A percentile compares a stretch with the other conserved stretches of the same genome.
Evolutionary conservation across 2,888 invertebrate genomes (phyloP).

Genomic region (Linnaemya tessellans): DNA sequence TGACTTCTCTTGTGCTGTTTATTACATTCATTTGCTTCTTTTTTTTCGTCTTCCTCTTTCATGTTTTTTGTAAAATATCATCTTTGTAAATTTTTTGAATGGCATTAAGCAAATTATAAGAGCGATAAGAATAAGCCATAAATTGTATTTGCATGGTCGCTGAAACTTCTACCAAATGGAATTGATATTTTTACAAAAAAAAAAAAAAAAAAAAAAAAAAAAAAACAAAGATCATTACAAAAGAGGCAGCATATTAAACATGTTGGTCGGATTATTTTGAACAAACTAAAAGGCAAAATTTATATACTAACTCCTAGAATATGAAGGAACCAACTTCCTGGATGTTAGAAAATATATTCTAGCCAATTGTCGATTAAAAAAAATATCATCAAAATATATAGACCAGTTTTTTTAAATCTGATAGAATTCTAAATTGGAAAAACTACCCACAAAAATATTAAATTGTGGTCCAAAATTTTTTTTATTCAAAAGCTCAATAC

Average conservation of each 20-base stretch:
- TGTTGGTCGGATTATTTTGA: neutral
- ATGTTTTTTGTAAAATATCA: slow-evolving; percentile 20
- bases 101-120: slow-evolving; percentile 55
- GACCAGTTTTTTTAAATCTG: too few species aligned
- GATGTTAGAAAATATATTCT: too few species aligned
- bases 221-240: too few species aligned
- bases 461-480: too few species aligned
- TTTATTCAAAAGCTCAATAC: too few species aligned
- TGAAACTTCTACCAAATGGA: slow-evolving; percentile 39
- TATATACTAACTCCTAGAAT: too few species aligned
- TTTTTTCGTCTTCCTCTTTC: neutral
- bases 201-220: neutral
- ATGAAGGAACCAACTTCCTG: too few species aligned
- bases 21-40: neutral
- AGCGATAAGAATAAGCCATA: slow-evolving; percentile 13
- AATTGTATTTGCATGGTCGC: slow-evolving; percentile 19
- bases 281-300: too few species aligned
- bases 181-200: slow-evolving; percentile 38
- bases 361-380: too few species aligned
- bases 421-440: too few species aligned
- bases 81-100: slow-evolving; percentile 40
- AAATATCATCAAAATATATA: too few species aligned
- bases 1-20: slow-evolving; percentile 2
- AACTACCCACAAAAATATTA: too few species aligned
- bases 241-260: neutral